phyloP scores from a whole-genome alignment of 2,113 vertebrate genomes.

The Agelaius tricolor region DNA sequence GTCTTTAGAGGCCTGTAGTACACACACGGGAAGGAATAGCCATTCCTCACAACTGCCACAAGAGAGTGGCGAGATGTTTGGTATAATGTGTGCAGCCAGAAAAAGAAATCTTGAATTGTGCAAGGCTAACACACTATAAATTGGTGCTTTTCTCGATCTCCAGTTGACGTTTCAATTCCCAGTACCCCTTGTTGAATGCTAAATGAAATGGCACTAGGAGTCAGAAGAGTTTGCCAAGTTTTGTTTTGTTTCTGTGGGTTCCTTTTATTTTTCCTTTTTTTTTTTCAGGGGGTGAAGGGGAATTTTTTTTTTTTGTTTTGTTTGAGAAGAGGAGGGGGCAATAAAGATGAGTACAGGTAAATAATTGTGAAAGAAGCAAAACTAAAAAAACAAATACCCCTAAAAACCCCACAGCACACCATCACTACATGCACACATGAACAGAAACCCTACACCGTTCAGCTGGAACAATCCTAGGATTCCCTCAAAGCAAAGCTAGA shows the following conservation, averaged over 20 bases:
- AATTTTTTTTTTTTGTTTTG: not conserved
- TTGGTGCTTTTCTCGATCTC: slow-evolving; percentile 28
- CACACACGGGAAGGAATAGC: slow-evolving; percentile 69
- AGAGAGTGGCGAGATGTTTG: slow-evolving; percentile 41
- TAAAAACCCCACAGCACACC: not conserved
- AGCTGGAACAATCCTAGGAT: slow-evolving; percentile 33
- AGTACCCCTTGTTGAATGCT: slow-evolving; percentile 44
- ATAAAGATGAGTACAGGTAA: not conserved
- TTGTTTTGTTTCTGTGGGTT: not conserved
- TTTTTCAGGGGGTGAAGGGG: not conserved
- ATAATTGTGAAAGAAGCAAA: not conserved
- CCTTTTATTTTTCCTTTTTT: not conserved
- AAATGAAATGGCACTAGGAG: slow-evolving; percentile 61
- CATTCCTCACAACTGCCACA: slow-evolving; percentile 52
- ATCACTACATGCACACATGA: not conserved
- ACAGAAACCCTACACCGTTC: slow-evolving; percentile 9
- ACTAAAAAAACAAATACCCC: not conserved
- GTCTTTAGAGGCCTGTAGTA: slow-evolving; percentile 71
- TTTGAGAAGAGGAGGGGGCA: not conserved
- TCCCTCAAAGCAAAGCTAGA: slow-evolving; percentile 46
- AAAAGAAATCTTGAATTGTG: slow-evolving; percentile 60
- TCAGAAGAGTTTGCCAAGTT: slow-evolving; percentile 47
- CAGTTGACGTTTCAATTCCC: slow-evolving; percentile 50
- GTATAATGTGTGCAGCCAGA: slow-evolving; percentile 41
- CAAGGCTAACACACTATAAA: slow-evolving; percentile 51